Base-by-base conservation (phyloP, 1,140 invertebrate species). In the Musca domestica region DNA sequence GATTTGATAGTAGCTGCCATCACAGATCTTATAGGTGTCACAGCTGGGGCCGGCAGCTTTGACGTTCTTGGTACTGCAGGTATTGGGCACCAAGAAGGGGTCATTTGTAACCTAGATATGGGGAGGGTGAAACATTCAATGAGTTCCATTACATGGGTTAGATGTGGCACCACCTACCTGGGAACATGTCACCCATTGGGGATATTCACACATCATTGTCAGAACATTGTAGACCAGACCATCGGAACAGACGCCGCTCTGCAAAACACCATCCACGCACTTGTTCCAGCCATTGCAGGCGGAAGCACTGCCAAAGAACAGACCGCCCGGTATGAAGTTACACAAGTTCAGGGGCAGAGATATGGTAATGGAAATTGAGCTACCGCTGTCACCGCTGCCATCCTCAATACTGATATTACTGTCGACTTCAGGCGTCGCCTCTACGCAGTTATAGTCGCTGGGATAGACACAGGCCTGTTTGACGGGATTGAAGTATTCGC, bases 11-110 rank as follows among this genome's bases (percentile, higher is more conserved):
- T 64, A 56, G 1, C 14, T 34, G 15, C 61, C 49, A 48, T 64
- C 23, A 67, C 74, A 75, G 22, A n/a, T 0, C 19, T 72, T 74
- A 66, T 75, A 75, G 51, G 70, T 68, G 49, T 72, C 71, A 48
- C 74, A 75, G 7, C 67, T 70, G 1, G 51, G 64, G 23, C 71
- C 72, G 34, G 63, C 19, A 64, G 69, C 6, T 2, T 19, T 19
- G 14, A 19, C 20, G 12, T 30, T 34, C 30, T 66, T 20, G 54
- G 20, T 52, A 19, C 4, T 5, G 51, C 64, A 49, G 27, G 27
- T 17, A 34, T 34, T 48, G 23, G 46, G 51, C 69, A 51, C 15
- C 47, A 70, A 9, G 5, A 27, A 7, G 19, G 68, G 67, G 49
- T 74, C 74, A 22, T 74, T 69, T 41, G 70, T 74, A 9, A 75